Conservation (phyloP, 1,140 invertebrate genomes). For the Coelopa frigida region DNA sequence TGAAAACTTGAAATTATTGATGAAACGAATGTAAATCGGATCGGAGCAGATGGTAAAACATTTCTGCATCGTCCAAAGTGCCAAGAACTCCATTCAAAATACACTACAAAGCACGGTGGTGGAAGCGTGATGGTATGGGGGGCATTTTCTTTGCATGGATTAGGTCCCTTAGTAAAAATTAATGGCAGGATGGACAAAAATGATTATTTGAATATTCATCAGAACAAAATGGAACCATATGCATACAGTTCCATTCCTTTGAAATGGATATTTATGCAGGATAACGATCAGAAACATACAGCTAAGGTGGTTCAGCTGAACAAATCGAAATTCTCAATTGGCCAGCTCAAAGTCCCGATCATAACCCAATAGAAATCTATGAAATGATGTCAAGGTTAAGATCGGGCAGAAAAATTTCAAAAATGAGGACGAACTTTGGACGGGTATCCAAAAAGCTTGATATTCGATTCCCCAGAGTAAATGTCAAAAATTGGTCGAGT, state of each 20-base stretch:
- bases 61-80: conserved; percentile 11
- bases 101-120: conserved; percentile 20
- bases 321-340: conserved; percentile 18
- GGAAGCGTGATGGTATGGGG: conserved; percentile 21
- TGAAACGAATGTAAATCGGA: conserved; percentile 13
- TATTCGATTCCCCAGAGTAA: too few relatives aligned
- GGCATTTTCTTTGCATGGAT: conserved; percentile 16
- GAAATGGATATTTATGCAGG: conserved; percentile 5
- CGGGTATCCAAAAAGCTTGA: too few relatives aligned
- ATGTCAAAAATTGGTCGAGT: too few relatives aligned
- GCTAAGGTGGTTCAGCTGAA: not conserved
- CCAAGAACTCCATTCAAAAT: conserved; percentile 12
- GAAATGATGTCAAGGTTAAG: too few relatives aligned
- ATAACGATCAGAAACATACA: conserved; percentile 10
- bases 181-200: conserved; percentile 13
- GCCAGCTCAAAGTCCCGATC: conserved; percentile 31
- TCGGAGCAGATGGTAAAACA: conserved; percentile 12
- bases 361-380: conserved; percentile 41
- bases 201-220: conserved; percentile 7
- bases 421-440: too few relatives aligned
- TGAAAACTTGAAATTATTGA: too few relatives aligned
- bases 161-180: conserved; percentile 14
- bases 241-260: conserved; percentile 1
- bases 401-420: too few relatives aligned
- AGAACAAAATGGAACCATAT: not conserved